These are phyloP conservation scores for Elysia crispata DNA, from an alignment of 2,888 invertebrate genomes.

Conservation along the genomic window DNA sequence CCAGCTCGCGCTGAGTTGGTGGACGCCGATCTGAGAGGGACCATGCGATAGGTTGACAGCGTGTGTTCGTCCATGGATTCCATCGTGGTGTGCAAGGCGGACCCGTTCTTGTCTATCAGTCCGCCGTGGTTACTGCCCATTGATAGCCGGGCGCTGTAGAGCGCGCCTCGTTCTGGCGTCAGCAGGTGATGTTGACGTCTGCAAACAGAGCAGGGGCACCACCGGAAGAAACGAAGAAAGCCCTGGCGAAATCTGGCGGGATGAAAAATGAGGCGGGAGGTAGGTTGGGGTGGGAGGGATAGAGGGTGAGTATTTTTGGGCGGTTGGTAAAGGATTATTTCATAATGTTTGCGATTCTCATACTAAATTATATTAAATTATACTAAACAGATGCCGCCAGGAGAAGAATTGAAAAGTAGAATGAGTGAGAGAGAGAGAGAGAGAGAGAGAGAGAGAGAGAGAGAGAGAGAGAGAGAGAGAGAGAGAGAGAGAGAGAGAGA, in stretches of 20 bases:
- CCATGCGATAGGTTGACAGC: conserved; percentile 55
- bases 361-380: too few relatives aligned
- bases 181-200: conserved; percentile 59
- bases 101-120: conserved; percentile 66
- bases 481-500: too few relatives aligned
- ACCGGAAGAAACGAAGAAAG: conserved; percentile 94
- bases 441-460: too few relatives aligned
- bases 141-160: conserved; percentile 61
- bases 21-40: conserved; percentile 39
- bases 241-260: conserved; percentile 90
- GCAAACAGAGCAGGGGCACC: conserved; percentile 85
- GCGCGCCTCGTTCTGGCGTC: conserved; percentile 58
- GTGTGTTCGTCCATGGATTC: conserved; percentile 66
- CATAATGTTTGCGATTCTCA: too few relatives aligned
- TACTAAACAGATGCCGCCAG: too few relatives aligned
- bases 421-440: too few relatives aligned
- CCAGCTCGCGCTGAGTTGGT: conserved; percentile 28
- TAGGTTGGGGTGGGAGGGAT: too few relatives aligned
- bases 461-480: too few relatives aligned
- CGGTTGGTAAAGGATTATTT: too few relatives aligned
- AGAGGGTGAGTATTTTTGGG: too few relatives aligned
- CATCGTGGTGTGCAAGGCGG: conserved; percentile 68
- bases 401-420: too few relatives aligned
- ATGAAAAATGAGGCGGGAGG: neutral
- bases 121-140: conserved; percentile 64